Conservation (phyloP, 2,888 invertebrate genomes). For the Stenoptilia bipunctidactyla region DNA sequence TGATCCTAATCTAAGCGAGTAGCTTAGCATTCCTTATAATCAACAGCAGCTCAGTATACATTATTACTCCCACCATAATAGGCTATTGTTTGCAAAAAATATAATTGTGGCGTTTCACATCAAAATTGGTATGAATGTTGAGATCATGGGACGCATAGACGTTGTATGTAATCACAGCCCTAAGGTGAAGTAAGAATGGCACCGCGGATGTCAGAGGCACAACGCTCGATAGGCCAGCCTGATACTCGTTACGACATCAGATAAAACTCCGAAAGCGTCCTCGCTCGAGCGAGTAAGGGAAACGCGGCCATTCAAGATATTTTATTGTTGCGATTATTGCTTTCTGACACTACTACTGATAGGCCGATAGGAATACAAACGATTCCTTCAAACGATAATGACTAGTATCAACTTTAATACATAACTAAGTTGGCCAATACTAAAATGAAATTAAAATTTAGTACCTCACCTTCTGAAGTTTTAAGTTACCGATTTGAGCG, state of each 20-base stretch:
- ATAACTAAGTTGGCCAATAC: too few relatives aligned
- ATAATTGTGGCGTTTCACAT: neutral
- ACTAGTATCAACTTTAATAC: too few relatives aligned
- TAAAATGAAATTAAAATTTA: too few relatives aligned
- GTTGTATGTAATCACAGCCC: neutral
- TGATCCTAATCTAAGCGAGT: conserved; percentile 5
- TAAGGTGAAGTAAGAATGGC: conserved; percentile 26
- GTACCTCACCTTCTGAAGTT: conserved; percentile 15
- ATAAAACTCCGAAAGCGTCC: conserved; percentile 36
- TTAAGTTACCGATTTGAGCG: neutral
- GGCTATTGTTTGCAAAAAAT: conserved; percentile 1
- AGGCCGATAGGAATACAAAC: neutral
- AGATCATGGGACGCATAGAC: neutral
- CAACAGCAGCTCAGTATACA: neutral
- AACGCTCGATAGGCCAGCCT: conserved; percentile 28
- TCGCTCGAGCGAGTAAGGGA: conserved; percentile 40
- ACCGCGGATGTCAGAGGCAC: conserved; percentile 36
- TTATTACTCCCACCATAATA: neutral
- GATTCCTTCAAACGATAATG: too few relatives aligned
- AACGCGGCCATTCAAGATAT: conserved; percentile 30
- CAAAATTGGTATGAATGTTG: neutral
- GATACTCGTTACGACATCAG: conserved; percentile 51
- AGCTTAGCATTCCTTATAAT: conserved; percentile 1
- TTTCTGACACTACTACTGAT: conserved; percentile 7
- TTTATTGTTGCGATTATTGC: conserved; percentile 49